phyloP scores from a whole-genome alignment of 2,113 vertebrate genomes.

The Leptosomus discolor region DNA sequence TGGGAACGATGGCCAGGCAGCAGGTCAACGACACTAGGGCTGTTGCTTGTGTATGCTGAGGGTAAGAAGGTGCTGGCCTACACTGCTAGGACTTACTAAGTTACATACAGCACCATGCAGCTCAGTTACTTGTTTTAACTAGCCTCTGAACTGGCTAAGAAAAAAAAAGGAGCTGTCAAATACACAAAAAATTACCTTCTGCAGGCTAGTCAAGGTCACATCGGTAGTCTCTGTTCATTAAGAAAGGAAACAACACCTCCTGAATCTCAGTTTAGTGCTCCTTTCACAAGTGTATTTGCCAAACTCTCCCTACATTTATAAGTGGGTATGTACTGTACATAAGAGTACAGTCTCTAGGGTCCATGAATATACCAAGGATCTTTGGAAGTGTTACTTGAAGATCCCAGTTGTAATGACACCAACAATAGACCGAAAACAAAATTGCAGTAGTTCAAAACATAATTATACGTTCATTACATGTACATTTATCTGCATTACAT shows the following conservation, averaged over 20 bases:
- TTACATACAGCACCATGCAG: background rate
- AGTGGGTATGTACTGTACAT: background rate
- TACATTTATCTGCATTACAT: background rate
- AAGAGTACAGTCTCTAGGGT: background rate
- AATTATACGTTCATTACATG: background rate
- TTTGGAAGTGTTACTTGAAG: background rate
- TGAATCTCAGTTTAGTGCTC: background rate
- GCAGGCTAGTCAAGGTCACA: background rate
- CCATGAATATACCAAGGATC: background rate
- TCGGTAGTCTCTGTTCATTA: background rate
- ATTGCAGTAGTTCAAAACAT: background rate
- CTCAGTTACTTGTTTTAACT: background rate
- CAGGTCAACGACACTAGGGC: background rate
- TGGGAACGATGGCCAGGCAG: background rate
- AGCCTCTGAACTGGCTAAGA: background rate
- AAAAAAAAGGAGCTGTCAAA: background rate
- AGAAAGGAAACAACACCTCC: background rate
- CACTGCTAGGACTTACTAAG: background rate
- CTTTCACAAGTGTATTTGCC: background rate
- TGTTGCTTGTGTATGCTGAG: background rate
- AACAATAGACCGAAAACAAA: background rate
- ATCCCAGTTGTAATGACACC: background rate
- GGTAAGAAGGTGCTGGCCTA: background rate
- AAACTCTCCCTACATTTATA: background rate
- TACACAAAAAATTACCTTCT: background rate